Conservation (phyloP, 2,797 vertebrate species). For the Tapera naevia region DNA sequence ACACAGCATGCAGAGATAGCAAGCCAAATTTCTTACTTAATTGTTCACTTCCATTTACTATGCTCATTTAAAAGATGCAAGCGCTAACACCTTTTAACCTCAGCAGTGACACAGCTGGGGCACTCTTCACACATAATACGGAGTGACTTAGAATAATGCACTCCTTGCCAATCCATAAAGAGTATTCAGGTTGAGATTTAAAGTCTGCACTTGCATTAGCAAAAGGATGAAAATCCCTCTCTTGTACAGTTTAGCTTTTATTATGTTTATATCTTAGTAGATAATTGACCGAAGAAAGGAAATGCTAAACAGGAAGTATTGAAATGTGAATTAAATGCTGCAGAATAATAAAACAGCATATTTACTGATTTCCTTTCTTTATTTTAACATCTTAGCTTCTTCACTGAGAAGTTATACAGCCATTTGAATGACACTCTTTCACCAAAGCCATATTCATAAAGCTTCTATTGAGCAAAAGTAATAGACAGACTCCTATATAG, state of each 20-base stretch:
- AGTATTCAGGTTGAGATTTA: conserved; percentile 58
- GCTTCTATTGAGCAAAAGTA: not conserved
- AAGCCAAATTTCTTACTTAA: conserved; percentile 75
- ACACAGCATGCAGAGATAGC: conserved; percentile 67
- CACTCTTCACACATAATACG: conserved; percentile 61
- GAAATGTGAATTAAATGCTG: conserved; percentile 35
- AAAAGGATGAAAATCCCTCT: conserved; percentile 34
- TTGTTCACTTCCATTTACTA: conserved; percentile 74
- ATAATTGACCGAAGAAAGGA: conserved; percentile 54
- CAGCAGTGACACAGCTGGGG: conserved; percentile 70
- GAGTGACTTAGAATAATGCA: conserved; percentile 59
- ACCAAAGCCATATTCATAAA: not conserved
- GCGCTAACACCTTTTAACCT: conserved; percentile 73
- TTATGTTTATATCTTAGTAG: conserved; percentile 55
- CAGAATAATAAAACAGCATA: conserved; percentile 7
- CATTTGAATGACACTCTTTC: not conserved
- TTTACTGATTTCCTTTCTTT: conserved; percentile 43
- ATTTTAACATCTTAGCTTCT: conserved; percentile 23
- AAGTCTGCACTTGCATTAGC: conserved; percentile 19
- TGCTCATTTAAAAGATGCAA: conserved; percentile 71
- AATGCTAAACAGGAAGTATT: conserved; percentile 16
- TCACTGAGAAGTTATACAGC: conserved; percentile 24
- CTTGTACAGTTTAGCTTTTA: conserved; percentile 56
- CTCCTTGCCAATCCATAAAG: conserved; percentile 62
- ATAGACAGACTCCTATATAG: not conserved